Evolutionary conservation across 2,797 vertebrate species (phyloP).

Genomic region (Siniperca scherzeri): DNA sequence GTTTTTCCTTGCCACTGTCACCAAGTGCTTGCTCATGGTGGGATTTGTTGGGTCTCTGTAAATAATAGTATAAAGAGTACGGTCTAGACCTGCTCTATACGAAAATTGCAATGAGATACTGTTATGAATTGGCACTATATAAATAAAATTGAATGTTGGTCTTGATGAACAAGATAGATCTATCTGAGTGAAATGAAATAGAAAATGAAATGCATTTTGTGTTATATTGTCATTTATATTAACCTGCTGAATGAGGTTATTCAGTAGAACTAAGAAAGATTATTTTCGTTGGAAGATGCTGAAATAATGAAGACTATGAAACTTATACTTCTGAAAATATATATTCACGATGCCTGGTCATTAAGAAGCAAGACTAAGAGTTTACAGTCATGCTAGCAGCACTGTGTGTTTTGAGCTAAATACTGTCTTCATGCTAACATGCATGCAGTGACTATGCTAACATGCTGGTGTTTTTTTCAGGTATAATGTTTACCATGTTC

Average conservation of each 20-base stretch:
- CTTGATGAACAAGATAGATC: neutral
- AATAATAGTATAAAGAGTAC: too few species aligned
- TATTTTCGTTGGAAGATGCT: neutral
- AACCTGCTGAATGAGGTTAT: neutral
- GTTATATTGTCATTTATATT: neutral
- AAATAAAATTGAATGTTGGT: too few species aligned
- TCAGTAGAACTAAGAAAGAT: neutral
- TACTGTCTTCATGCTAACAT: neutral
- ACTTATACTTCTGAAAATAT: neutral
- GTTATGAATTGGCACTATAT: too few species aligned
- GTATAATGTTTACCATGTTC: neutral
- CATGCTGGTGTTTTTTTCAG: neutral
- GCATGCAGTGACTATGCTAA: neutral
- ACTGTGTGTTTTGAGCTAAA: neutral
- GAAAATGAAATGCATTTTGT: neutral
- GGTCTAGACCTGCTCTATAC: too few species aligned
- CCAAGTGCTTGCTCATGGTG: too few species aligned
- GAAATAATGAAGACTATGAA: neutral
- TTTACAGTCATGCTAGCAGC: too few species aligned
- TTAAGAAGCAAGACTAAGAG: neutral
- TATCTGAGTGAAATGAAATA: neutral
- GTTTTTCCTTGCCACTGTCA: too few species aligned
- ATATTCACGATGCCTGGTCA: neutral
- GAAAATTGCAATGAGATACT: too few species aligned
- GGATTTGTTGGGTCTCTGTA: too few species aligned